Percentiles rank a stretch among this genome's conserved stretches.
Conservation (phyloP, 2,888 invertebrate species). For the Ichneumoninae sp. region DNA sequence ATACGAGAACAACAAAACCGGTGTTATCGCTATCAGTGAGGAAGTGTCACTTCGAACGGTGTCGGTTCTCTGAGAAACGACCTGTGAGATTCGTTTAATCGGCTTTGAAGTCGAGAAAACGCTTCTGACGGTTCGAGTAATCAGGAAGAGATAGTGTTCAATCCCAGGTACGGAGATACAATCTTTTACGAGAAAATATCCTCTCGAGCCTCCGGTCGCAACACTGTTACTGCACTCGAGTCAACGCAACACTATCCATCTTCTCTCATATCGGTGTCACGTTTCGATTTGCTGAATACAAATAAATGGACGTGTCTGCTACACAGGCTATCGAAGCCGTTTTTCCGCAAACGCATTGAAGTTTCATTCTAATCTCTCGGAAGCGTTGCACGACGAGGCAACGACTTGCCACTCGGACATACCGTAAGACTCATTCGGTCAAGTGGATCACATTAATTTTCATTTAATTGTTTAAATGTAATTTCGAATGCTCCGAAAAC, state of each 20-base stretch:
- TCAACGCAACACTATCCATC: neutral
- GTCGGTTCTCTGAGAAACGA: neutral
- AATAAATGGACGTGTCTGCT: conserved; percentile 3
- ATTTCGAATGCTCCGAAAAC: neutral
- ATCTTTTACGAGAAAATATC: neutral
- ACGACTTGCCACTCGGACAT: neutral
- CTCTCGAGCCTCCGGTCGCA: neutral
- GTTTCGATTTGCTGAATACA: neutral
- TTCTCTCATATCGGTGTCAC: neutral
- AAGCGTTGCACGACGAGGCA: neutral
- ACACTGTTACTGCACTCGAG: neutral
- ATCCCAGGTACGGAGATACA: neutral
- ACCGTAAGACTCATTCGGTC: neutral
- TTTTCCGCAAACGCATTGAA: neutral
- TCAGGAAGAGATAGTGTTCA: neutral
- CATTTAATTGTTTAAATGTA: neutral
- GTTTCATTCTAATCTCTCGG: conserved; percentile 1
- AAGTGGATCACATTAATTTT: neutral
- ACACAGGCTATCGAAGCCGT: neutral
- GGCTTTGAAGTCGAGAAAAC: neutral
- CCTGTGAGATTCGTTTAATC: neutral
- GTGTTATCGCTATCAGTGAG: conserved; percentile 13
- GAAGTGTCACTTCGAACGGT: neutral
- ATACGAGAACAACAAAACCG: neutral
- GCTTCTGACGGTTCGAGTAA: neutral